These are phyloP conservation scores for Tetramorium alpestre DNA, from an alignment of 1,140 invertebrate species.

Conservation along the genomic window DNA sequence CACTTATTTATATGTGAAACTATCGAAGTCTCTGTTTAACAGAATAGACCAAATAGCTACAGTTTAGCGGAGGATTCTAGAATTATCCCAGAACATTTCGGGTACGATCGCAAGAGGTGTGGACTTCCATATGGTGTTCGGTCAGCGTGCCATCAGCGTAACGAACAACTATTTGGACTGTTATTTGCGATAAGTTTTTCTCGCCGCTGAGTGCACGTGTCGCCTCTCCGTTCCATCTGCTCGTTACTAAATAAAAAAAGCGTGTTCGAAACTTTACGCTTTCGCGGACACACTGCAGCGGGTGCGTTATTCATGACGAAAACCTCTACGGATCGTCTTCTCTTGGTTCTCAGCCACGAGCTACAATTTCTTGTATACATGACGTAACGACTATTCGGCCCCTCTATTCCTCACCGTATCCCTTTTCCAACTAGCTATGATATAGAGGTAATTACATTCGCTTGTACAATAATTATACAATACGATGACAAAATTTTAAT, in stretches of 20 bases:
- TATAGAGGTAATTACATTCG: slow-evolving; percentile 33
- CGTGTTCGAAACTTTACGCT: slow-evolving; percentile 56
- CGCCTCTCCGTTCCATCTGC: slow-evolving; percentile 52
- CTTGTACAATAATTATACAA: not conserved
- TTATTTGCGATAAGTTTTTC: slow-evolving; percentile 60
- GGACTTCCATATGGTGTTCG: slow-evolving; percentile 42
- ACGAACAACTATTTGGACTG: slow-evolving; percentile 57
- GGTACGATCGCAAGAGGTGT: slow-evolving; percentile 14
- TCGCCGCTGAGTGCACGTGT: slow-evolving; percentile 33
- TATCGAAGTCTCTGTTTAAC: not conserved
- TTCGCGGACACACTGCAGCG: slow-evolving; percentile 53
- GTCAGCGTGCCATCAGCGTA: slow-evolving; percentile 43
- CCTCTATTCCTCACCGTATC: slow-evolving; percentile 6
- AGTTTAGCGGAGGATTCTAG: not conserved
- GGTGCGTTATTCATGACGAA: slow-evolving; percentile 73
- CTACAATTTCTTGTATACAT: slow-evolving; percentile 72
- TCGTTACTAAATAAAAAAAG: slow-evolving; percentile 56
- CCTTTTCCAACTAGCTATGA: slow-evolving; percentile 9
- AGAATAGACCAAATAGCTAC: not conserved
- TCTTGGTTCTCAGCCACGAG: slow-evolving; percentile 52
- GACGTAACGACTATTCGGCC: slow-evolving; percentile 47
- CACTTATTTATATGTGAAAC: not conserved
- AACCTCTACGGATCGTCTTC: slow-evolving; percentile 70
- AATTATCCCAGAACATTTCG: slow-evolving; percentile 19
- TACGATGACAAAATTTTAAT: slow-evolving; percentile 33